These are phyloP conservation scores for Eremobia ochroleuca DNA, from an alignment of 2,888 invertebrate genomes.

Conservation along the genomic window DNA sequence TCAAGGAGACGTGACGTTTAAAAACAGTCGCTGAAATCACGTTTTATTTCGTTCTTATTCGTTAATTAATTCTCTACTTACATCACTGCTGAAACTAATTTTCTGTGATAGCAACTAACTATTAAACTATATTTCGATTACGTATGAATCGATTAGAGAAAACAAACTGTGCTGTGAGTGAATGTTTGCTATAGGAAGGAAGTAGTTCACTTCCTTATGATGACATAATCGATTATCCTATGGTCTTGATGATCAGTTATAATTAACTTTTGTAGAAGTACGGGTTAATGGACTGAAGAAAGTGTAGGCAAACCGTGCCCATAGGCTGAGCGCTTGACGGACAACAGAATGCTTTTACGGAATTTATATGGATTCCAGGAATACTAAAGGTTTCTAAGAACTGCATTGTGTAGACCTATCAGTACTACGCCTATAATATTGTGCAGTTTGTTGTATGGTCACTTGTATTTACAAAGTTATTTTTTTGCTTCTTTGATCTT, in stretches of 20 bases:
- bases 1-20: not conserved
- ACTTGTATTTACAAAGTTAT: not conserved
- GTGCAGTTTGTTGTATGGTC: not conserved
- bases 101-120: conserved; percentile 38
- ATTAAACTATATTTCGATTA: conserved; percentile 62
- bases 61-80: conserved; percentile 49
- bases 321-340: conserved; percentile 18
- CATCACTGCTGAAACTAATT: conserved; percentile 50
- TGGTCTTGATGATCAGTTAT: conserved; percentile 40
- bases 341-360: conserved; percentile 40
- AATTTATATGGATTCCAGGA: conserved; percentile 56
- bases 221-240: conserved; percentile 63
- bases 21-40: not conserved
- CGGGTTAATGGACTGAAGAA: conserved; percentile 37
- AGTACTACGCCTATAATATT: conserved; percentile 1
- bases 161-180: conserved; percentile 45
- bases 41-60: not conserved
- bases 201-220: conserved; percentile 51
- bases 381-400: conserved; percentile 42
- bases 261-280: conserved; percentile 34
- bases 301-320: conserved; percentile 9
- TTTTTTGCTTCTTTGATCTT: not conserved
- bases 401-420: conserved; percentile 16
- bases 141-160: conserved; percentile 63
- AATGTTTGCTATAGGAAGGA: conserved; percentile 41